Evolutionary conservation across 2,797 vertebrate genomes (phyloP), one percentile per base, ranked within the genome.

Genomic region (Aythya fuligula): DNA sequence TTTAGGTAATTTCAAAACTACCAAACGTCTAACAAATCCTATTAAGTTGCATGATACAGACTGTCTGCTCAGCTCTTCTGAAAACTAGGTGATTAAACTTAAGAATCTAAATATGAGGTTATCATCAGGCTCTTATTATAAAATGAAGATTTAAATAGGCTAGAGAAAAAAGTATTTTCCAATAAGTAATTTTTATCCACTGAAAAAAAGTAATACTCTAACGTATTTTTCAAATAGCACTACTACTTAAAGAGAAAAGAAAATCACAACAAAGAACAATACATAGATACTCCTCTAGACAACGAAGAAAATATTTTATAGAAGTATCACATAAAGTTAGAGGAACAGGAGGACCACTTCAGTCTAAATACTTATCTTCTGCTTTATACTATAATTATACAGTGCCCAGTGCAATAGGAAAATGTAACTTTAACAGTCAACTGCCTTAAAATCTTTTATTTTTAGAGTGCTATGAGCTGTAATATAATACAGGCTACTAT

Each of bases 361-460:
- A 53, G 30, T 41, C 17, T 82, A 75, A 92, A 85, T 54, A 51
- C 12, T 64, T 49, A 53, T 58, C 61, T 85, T 65, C 24, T 86
- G 30, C 49, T 91, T 76, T 82, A 53, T 66, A 14, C 47, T 82
- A 1, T 82, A 76, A 89, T 19, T 21, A 34, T 54, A n/a, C 28
- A 38, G 39, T 21, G 39, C 34, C 45, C 7, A 3, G 32, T 13
- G 18, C 17, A 58, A 80, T 6, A 77, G 36, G 45, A 28, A 92
- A 90, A 92, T 71, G 18, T 22, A 87, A 18, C 39, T 54, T 89
- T 79, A 92, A 69, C 27, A 71, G 32, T 45, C 71, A 85, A 84
- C 17, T 58, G 39, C 77, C 43, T 82, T 90, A 64, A 85, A 89
- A 85, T 47, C 43, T 85, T 90, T 93, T 79, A 67, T 66, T 92